phyloP scores from a whole-genome alignment of 2,797 vertebrate genomes.

The Champsocephalus esox region DNA sequence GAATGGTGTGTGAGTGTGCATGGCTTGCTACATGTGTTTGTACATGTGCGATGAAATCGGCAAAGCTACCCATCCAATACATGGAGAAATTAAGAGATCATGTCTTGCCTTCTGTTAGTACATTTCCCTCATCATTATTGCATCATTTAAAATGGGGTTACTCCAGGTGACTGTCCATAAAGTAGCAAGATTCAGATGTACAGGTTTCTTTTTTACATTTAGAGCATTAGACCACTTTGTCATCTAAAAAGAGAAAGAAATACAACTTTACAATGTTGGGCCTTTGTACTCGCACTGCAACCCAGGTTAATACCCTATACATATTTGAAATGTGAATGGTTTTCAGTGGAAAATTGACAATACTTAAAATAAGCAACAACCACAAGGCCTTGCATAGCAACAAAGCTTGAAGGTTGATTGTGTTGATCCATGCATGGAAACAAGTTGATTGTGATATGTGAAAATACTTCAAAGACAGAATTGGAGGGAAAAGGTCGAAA shows the following conservation, averaged over 20 bases:
- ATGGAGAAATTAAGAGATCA: background rate
- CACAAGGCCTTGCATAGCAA: background rate
- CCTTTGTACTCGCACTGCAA: background rate
- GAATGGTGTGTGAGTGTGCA: constrained; percentile 13
- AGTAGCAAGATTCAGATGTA: constrained; percentile 14
- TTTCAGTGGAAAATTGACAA: background rate
- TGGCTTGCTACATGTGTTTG: constrained; percentile 9
- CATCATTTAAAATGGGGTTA: constrained; percentile 22
- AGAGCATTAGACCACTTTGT: constrained; percentile 30
- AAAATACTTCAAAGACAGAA: background rate
- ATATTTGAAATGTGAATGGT: background rate
- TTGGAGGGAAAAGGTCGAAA: background rate
- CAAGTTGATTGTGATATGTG: background rate
- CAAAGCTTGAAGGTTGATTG: background rate
- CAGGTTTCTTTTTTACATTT: constrained; percentile 26
- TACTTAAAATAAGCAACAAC: background rate
- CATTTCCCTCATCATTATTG: constrained; percentile 26
- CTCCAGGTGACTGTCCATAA: background rate
- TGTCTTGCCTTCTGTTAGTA: background rate
- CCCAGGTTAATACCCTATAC: background rate
- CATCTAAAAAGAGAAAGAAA: constrained; percentile 32
- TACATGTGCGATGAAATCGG: constrained; percentile 1
- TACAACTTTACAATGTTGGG: constrained; percentile 10
- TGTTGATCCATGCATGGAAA: background rate
- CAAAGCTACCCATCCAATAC: background rate